Conservation (phyloP, 2,113 vertebrate species). For the Odocoileus virginianus region DNA sequence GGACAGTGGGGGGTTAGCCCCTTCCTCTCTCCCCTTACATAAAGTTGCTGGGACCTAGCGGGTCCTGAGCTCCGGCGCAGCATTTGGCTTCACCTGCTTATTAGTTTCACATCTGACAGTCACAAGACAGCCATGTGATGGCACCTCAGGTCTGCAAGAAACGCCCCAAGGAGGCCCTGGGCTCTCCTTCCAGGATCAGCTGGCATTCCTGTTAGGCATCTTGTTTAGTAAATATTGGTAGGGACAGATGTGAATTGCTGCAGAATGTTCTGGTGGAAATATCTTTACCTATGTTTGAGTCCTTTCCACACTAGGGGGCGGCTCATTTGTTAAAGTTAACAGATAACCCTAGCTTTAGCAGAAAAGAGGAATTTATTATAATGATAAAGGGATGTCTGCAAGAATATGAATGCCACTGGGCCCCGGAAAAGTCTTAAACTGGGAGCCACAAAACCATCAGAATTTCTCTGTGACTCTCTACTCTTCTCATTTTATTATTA, state of each 20-base stretch:
- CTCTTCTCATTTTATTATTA: neutral
- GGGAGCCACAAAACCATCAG: neutral
- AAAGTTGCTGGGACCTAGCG: neutral
- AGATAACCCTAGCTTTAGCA: neutral
- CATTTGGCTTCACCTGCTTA: neutral
- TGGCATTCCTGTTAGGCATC: neutral
- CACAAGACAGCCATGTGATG: neutral
- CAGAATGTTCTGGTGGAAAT: neutral
- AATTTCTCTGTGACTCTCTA: neutral
- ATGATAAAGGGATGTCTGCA: neutral
- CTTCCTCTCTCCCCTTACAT: neutral
- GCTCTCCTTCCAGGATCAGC: neutral
- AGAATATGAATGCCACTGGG: neutral
- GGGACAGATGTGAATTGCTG: neutral
- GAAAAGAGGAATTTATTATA: neutral
- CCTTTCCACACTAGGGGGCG: neutral
- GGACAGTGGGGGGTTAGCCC: neutral
- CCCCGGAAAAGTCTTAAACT: neutral
- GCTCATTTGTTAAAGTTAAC: neutral
- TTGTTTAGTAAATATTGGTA: neutral
- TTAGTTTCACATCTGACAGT: neutral
- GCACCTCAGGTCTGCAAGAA: neutral
- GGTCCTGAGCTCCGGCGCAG: neutral
- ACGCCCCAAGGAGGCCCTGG: neutral
- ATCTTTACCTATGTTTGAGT: neutral